Evolutionary conservation across 2,797 vertebrate genomes (phyloP).

Genomic region (Gambusia yucatana): DNA sequence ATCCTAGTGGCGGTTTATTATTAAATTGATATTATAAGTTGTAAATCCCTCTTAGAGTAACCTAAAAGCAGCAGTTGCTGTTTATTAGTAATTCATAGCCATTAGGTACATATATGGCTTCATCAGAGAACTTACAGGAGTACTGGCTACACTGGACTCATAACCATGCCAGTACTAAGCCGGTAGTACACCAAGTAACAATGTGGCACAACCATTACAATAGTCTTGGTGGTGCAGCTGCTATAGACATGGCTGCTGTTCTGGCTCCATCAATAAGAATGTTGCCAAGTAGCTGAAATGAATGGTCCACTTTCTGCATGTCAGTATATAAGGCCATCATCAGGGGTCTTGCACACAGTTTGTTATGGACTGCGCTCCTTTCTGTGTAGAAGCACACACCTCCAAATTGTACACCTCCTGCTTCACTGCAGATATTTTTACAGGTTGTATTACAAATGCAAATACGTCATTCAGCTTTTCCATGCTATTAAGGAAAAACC

Average conservation of each 20-base stretch:
- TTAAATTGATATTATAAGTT: not conserved
- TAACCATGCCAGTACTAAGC: not conserved
- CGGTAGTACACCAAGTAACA: not conserved
- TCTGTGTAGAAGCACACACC: not conserved
- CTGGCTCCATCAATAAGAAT: not conserved
- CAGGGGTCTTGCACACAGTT: not conserved
- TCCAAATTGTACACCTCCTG: not conserved
- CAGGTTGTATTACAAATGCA: not conserved
- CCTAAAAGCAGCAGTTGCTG: not conserved
- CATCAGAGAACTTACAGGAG: not conserved
- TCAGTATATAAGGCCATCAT: too few relatives aligned
- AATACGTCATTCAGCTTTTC: not conserved
- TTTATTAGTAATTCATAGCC: not conserved
- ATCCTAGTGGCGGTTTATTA: not conserved
- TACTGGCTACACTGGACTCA: not conserved
- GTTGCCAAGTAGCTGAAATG: not conserved
- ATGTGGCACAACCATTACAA: not conserved
- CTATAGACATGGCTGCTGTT: not conserved
- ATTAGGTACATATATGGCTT: not conserved
- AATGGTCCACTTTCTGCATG: not conserved
- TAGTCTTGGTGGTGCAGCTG: not conserved
- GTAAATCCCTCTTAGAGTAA: not conserved
- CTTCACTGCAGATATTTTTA: not conserved
- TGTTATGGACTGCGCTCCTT: not conserved
- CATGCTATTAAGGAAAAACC: not conserved